Percentiles rank a stretch among this genome's conserved stretches.
Evolutionary conservation across 2,888 invertebrate genomes (phyloP).

Genomic region (Rugalucina vietnamica): DNA sequence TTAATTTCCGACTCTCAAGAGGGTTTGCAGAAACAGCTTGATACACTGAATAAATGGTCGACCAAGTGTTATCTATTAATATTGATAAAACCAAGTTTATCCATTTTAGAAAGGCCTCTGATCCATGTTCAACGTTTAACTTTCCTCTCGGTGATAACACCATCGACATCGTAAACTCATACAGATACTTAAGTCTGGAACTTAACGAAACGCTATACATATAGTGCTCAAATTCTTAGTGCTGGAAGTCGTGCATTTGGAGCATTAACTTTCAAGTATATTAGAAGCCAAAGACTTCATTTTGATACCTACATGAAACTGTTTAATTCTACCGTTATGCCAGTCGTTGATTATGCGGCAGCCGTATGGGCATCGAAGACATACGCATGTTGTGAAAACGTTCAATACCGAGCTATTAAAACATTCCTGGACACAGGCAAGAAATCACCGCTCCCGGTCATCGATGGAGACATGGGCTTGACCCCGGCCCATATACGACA

Average conservation of each 20-base stretch:
- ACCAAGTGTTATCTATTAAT: neutral
- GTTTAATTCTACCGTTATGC: neutral
- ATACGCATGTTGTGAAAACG: neutral
- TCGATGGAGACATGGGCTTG: neutral
- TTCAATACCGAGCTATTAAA: neutral
- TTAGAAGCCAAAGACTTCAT: neutral
- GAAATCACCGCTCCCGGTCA: neutral
- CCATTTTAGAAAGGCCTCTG: neutral
- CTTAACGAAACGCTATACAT: neutral
- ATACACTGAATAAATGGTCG: neutral
- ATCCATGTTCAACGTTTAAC: neutral
- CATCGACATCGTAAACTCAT: neutral
- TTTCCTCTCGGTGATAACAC: neutral
- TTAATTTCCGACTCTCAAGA: neutral
- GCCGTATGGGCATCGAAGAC: neutral
- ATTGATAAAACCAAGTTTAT: neutral
- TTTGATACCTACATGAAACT: neutral
- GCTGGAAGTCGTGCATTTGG: constrained; percentile 11
- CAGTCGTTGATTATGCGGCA: constrained; percentile 3
- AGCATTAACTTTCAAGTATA: constrained; percentile 7
- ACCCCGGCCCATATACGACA: neutral
- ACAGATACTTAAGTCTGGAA: neutral
- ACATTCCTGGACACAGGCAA: constrained; percentile 3
- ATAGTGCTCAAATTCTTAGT: neutral
- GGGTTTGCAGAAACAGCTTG: neutral